phyloP scores from a whole-genome alignment of 1,140 invertebrate species.

The Stegodyphus mimosarum region DNA sequence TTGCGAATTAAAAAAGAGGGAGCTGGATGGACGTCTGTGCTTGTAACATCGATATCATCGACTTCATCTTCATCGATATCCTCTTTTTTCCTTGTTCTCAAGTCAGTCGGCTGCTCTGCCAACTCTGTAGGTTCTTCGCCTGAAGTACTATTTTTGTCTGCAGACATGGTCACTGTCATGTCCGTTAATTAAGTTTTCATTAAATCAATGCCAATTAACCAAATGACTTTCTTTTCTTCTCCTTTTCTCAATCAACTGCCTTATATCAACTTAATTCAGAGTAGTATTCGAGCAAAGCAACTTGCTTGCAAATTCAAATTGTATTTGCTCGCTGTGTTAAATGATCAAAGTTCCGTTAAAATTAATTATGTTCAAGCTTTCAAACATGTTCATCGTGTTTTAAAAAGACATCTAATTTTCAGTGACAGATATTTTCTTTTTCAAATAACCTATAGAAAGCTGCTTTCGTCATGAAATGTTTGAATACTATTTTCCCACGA shows the following conservation, averaged over 20 bases:
- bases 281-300: neutral
- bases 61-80: slow-evolving; percentile 1
- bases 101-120: slow-evolving; percentile 34
- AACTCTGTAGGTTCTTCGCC: slow-evolving; percentile 19
- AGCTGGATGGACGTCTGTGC: slow-evolving; percentile 29
- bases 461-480: too few relatives aligned
- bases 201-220: neutral
- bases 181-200: slow-evolving; percentile 14
- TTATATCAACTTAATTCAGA: neutral
- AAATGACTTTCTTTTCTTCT: neutral
- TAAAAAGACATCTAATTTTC: too few relatives aligned
- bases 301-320: neutral
- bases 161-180: slow-evolving; percentile 59
- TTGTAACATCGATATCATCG: slow-evolving; percentile 42
- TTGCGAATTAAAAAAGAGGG: slow-evolving; percentile 46
- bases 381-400: too few relatives aligned
- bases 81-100: slow-evolving; percentile 42
- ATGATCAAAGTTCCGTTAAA: too few relatives aligned
- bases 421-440: too few relatives aligned
- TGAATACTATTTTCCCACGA: too few relatives aligned
- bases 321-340: too few relatives aligned
- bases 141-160: slow-evolving; percentile 10
- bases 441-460: too few relatives aligned
- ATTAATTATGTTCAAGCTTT: too few relatives aligned
- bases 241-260: neutral